A percentile compares a stretch with the other conserved stretches of the same genome.
These are phyloP conservation scores for Dynastes hyllus DNA, from an alignment of 2,888 invertebrate species.

Conservation along the genomic window DNA sequence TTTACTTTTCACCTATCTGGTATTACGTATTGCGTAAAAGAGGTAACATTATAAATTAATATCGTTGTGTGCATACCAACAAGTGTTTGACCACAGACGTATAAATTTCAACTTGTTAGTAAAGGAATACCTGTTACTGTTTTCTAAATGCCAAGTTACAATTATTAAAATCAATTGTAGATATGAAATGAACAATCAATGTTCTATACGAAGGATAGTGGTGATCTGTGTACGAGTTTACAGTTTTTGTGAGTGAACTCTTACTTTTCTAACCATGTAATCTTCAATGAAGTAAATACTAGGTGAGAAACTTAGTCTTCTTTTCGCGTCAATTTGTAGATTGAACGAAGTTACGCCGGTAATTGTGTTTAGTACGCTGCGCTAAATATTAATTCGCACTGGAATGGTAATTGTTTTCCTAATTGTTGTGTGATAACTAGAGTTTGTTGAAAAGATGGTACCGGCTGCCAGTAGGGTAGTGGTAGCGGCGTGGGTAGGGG, in stretches of 20 bases:
- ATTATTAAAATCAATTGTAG: constrained; percentile 36
- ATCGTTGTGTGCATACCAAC: constrained; percentile 22
- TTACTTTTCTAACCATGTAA: constrained; percentile 17
- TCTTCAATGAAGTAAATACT: constrained; percentile 17
- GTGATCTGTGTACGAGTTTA: constrained; percentile 29
- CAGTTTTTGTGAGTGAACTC: constrained; percentile 15
- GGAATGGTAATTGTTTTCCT: constrained; percentile 33
- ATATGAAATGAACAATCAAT: constrained; percentile 30
- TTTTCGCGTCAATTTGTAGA: neutral
- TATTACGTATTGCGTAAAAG: constrained; percentile 37
- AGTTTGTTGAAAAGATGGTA: too few species aligned
- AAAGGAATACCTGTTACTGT: constrained; percentile 30
- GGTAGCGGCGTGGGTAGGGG: too few species aligned
- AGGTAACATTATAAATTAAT: constrained; percentile 32
- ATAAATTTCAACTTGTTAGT: constrained; percentile 42
- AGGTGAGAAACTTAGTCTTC: neutral
- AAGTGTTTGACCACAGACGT: constrained; percentile 32
- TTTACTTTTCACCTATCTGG: neutral
- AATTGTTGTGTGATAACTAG: neutral
- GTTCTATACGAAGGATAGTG: constrained; percentile 17
- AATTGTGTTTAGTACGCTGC: constrained; percentile 7
- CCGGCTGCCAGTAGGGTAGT: too few species aligned
- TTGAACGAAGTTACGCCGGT: neutral
- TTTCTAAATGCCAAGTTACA: constrained; percentile 11
- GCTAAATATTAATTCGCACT: constrained; percentile 2